Evolutionary conservation across 2,888 invertebrate species (phyloP).

Genomic region (Ophion ellenae): DNA sequence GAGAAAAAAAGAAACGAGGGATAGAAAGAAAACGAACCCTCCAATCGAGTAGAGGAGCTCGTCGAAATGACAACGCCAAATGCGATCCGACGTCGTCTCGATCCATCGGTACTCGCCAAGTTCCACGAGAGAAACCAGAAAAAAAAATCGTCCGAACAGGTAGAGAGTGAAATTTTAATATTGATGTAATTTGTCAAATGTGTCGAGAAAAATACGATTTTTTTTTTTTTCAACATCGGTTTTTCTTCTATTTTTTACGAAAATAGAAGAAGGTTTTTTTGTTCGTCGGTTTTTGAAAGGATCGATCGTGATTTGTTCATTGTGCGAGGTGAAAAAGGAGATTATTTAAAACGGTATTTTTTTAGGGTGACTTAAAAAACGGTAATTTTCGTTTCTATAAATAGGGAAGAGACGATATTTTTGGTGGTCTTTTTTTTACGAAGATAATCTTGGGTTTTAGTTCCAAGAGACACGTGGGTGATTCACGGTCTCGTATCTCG

Average conservation of each 20-base stretch:
- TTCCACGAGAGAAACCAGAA: slow-evolving; percentile 70
- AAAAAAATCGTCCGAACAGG: slow-evolving; percentile 71
- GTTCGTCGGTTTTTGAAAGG: neutral
- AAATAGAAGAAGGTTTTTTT: neutral
- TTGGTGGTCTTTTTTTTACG: neutral
- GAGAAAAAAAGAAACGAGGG: neutral
- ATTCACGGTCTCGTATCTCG: slow-evolving; percentile 26
- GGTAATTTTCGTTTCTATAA: too few species aligned
- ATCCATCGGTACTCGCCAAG: slow-evolving; percentile 76
- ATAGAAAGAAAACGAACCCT: neutral
- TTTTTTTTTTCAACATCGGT: neutral
- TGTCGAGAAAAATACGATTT: slow-evolving; percentile 7
- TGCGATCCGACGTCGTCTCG: slow-evolving; percentile 75
- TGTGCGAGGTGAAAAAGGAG: neutral
- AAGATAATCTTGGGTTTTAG: slow-evolving; percentile 5
- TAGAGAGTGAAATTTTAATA: slow-evolving; percentile 57
- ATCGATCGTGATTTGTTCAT: neutral
- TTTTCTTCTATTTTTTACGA: neutral
- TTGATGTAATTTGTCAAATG: too few species aligned
- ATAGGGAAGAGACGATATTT: neutral
- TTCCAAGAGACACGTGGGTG: neutral
- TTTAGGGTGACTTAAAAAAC: too few species aligned
- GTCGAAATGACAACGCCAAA: slow-evolving; percentile 73
- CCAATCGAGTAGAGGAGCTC: neutral
- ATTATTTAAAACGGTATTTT: too few species aligned